These are phyloP conservation scores for Lithophane socia DNA, from an alignment of 2,888 invertebrate genomes.

Conservation along the genomic window DNA sequence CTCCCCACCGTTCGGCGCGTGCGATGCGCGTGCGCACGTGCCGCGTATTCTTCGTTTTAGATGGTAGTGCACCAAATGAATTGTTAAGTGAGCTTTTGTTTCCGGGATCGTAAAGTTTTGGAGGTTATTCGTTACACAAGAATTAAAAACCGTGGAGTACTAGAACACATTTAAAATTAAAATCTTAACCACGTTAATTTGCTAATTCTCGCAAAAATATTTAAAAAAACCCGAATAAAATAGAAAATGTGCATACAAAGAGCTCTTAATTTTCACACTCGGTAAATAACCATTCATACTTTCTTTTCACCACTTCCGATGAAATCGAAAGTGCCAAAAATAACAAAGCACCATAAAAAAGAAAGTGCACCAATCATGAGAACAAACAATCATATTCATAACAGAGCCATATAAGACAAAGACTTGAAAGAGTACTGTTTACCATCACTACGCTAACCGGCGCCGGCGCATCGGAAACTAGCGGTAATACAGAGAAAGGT, in stretches of 20 bases:
- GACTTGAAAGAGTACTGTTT: constrained; percentile 44
- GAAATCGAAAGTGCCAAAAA: constrained; percentile 61
- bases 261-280: neutral
- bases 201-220: too few relatives aligned
- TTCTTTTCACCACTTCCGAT: constrained; percentile 28
- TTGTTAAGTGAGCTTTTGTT: constrained; percentile 57
- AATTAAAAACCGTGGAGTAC: neutral
- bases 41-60: constrained; percentile 54
- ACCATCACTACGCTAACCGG: constrained; percentile 53
- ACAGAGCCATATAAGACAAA: constrained; percentile 59
- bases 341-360: constrained; percentile 58
- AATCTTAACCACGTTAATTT: neutral
- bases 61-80: constrained; percentile 44
- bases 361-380: constrained; percentile 59
- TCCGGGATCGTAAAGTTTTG: constrained; percentile 43
- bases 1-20: constrained; percentile 33
- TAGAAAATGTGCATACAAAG: neutral
- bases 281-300: constrained; percentile 4
- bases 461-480: constrained; percentile 48
- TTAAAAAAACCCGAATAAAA: neutral
- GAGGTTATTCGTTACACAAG: neutral
- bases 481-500: constrained; percentile 64
- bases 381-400: constrained; percentile 60
- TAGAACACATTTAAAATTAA: neutral
- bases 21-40: constrained; percentile 77